Evolutionary conservation across 2,797 vertebrate genomes (phyloP).

Genomic region (Chanos chanos): DNA sequence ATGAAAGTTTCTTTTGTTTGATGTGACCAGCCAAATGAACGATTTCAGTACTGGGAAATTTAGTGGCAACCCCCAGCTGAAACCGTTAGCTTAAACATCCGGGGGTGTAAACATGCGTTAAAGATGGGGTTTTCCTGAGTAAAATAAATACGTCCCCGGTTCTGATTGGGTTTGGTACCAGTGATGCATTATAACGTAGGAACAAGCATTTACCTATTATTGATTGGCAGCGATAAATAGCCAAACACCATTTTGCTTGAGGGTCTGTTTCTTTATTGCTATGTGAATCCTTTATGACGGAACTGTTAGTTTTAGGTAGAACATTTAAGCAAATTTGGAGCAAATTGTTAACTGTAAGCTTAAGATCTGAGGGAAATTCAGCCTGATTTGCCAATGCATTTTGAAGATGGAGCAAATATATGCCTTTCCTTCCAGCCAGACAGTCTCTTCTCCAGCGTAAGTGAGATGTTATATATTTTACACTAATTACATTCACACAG

Average conservation of each 20-base stretch:
- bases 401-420: conserved; percentile 30
- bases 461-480: neutral
- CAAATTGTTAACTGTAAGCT: too few relatives aligned
- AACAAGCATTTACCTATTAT: conserved; percentile 28
- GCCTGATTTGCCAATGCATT: conserved; percentile 29
- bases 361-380: neutral
- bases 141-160: neutral
- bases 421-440: conserved; percentile 18
- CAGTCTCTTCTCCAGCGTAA: conserved; percentile 29
- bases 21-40: conserved; percentile 34
- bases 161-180: conserved; percentile 29
- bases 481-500: too few relatives aligned
- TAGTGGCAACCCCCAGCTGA: conserved; percentile 43
- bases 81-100: conserved; percentile 27
- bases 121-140: conserved; percentile 42
- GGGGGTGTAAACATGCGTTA: conserved; percentile 25
- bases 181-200: neutral
- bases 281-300: neutral
- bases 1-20: conserved; percentile 36
- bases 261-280: neutral
- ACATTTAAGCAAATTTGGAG: neutral
- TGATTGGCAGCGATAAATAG: neutral
- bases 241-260: neutral
- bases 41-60: conserved; percentile 44
- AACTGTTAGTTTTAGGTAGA: neutral